Evolutionary conservation across 2,113 vertebrate species (phyloP).

Genomic region (Centropus unirufus): DNA sequence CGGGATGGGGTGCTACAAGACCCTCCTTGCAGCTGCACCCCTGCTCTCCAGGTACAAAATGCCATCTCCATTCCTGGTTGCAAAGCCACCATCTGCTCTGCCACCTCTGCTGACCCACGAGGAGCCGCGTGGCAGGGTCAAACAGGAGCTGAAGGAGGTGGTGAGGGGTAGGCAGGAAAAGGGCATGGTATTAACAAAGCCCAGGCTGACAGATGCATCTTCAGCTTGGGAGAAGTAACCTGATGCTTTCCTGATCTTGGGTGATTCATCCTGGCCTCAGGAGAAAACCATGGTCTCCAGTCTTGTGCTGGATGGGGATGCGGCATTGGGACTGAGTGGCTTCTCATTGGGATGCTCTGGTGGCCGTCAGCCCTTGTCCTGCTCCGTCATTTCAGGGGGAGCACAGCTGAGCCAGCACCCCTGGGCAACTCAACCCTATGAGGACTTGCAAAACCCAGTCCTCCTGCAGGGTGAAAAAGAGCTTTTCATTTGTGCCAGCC

Average conservation of each 20-base stretch:
- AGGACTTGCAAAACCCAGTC: not conserved
- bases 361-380: not conserved
- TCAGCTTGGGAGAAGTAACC: not conserved
- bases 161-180: not conserved
- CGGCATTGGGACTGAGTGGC: rapidly evolving
- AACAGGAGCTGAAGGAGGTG: not conserved
- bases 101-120: not conserved
- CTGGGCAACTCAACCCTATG: not conserved
- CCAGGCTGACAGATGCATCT: not conserved
- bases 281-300: not conserved
- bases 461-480: conserved; percentile 11
- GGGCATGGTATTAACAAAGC: not conserved
- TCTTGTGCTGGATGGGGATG: not conserved
- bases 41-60: not conserved
- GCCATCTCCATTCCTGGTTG: not conserved
- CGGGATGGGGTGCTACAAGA: not conserved
- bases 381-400: not conserved
- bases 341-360: not conserved
- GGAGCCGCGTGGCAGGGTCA: not conserved
- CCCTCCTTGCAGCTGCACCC: not conserved
- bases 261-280: not conserved
- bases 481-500: not conserved
- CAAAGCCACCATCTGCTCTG: not conserved
- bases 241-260: not conserved
- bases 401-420: not conserved